A percentile compares a stretch with the other conserved stretches of the same genome.
Evolutionary conservation across 2,888 invertebrate species (phyloP).

Genomic region (Drosophila maculinotata): DNA sequence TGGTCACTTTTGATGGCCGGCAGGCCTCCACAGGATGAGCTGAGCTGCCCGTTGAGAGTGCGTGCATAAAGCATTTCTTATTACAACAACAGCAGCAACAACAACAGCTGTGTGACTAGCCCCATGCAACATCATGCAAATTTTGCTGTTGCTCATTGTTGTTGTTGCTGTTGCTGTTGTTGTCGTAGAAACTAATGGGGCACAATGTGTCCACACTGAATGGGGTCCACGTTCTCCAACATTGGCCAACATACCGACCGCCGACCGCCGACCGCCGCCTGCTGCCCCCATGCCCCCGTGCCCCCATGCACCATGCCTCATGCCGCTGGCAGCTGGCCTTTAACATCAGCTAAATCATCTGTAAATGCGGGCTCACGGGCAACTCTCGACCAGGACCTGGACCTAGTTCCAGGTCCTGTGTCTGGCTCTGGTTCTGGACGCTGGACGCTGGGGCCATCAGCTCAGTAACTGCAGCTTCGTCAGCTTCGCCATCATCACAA

Average conservation of each 20-base stretch:
- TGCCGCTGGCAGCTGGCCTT: slow-evolving; percentile 62
- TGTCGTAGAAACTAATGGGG: slow-evolving; percentile 77
- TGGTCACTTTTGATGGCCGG: slow-evolving; percentile 60
- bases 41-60: slow-evolving; percentile 54
- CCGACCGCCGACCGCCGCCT: slow-evolving; percentile 3
- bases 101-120: slow-evolving; percentile 24
- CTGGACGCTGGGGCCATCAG: too few relatives aligned
- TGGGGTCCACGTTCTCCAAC: slow-evolving; percentile 28
- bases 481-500: slow-evolving; percentile 43
- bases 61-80: slow-evolving; percentile 78
- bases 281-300: too few relatives aligned
- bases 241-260: too few relatives aligned
- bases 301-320: neutral
- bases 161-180: slow-evolving; percentile 64
- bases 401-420: slow-evolving; percentile 35
- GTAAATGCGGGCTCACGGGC: slow-evolving; percentile 77
- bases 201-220: slow-evolving; percentile 75
- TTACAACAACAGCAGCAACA: slow-evolving; percentile 49
- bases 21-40: neutral
- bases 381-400: slow-evolving; percentile 32
- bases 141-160: slow-evolving; percentile 56
- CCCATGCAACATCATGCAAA: slow-evolving; percentile 75
- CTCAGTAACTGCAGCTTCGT: slow-evolving; percentile 3
- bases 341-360: slow-evolving; percentile 84
- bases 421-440: slow-evolving; percentile 24